These are phyloP conservation scores for Neosilurus mollespiculum DNA, from an alignment of 2,797 vertebrate species.

Conservation along the genomic window DNA sequence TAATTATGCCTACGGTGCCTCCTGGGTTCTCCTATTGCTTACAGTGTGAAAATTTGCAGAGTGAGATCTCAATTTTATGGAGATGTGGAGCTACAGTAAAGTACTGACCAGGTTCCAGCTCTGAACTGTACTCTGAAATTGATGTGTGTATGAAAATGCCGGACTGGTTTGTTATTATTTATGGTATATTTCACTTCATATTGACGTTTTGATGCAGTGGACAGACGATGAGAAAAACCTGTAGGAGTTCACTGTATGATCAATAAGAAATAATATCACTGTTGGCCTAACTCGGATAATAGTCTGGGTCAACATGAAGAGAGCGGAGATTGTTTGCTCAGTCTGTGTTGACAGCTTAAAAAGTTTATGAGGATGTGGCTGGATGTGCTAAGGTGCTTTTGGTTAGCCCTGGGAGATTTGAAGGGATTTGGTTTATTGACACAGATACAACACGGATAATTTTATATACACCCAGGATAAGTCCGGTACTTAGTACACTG, in stretches of 20 bases:
- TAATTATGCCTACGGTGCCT: not conserved
- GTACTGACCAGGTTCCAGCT: not conserved
- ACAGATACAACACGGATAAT: slow-evolving; percentile 47
- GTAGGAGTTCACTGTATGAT: slow-evolving; percentile 27
- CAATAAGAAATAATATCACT: slow-evolving; percentile 44
- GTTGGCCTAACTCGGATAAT: slow-evolving; percentile 44
- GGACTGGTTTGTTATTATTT: not conserved
- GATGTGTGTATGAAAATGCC: not conserved
- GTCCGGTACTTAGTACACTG: not conserved
- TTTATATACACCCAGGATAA: slow-evolving; percentile 40
- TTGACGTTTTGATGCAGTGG: not conserved
- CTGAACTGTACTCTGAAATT: not conserved
- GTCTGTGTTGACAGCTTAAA: slow-evolving; percentile 50
- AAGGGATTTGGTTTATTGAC: slow-evolving; percentile 55
- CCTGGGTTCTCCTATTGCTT: not conserved
- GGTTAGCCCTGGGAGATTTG: slow-evolving; percentile 42
- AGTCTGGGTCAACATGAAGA: slow-evolving; percentile 47
- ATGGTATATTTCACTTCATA: not conserved
- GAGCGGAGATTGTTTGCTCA: slow-evolving; percentile 45
- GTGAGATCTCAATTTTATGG: not conserved
- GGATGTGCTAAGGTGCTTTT: slow-evolving; percentile 43
- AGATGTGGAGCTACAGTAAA: not conserved
- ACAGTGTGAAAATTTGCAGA: not conserved
- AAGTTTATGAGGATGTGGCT: slow-evolving; percentile 52
- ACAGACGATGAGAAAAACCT: slow-evolving; percentile 24